These are phyloP conservation scores for Anser cygnoides DNA, from an alignment of 2,113 vertebrate genomes.

Conservation along the genomic window DNA sequence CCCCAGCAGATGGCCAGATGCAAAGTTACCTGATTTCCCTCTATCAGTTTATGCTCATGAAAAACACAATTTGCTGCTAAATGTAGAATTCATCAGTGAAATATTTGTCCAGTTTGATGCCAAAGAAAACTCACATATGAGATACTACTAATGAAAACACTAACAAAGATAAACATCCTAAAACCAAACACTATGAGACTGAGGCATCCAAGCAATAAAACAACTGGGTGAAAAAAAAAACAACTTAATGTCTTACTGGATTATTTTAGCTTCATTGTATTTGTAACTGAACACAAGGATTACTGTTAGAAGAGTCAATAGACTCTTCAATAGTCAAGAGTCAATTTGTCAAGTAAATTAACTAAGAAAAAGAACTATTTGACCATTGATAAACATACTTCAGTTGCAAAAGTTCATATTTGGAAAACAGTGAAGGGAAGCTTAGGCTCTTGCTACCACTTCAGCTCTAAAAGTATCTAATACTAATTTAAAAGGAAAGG, in stretches of 20 bases:
- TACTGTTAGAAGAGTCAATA: not conserved
- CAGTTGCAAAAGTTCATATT: not conserved
- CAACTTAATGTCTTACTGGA: not conserved
- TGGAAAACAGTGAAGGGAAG: not conserved
- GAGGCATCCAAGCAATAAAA: not conserved
- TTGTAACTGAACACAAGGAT: not conserved
- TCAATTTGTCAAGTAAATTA: not conserved
- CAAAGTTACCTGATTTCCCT: not conserved
- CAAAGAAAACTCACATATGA: not conserved
- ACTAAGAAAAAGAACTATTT: not conserved
- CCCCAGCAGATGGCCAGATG: not conserved
- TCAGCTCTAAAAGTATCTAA: not conserved
- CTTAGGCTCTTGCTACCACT: not conserved
- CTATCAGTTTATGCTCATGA: not conserved
- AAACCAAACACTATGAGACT: not conserved
- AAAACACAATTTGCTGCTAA: not conserved
- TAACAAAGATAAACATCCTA: not conserved
- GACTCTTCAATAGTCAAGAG: not conserved
- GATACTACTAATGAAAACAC: not conserved
- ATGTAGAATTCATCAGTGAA: not conserved
- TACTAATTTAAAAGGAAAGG: not conserved
- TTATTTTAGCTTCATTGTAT: not conserved
- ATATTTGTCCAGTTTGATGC: not conserved
- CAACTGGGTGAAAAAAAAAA: not conserved
- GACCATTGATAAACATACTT: not conserved